phyloP scores from a whole-genome alignment of 2,888 invertebrate genomes.

The Cataglyphis altisquamis region DNA sequence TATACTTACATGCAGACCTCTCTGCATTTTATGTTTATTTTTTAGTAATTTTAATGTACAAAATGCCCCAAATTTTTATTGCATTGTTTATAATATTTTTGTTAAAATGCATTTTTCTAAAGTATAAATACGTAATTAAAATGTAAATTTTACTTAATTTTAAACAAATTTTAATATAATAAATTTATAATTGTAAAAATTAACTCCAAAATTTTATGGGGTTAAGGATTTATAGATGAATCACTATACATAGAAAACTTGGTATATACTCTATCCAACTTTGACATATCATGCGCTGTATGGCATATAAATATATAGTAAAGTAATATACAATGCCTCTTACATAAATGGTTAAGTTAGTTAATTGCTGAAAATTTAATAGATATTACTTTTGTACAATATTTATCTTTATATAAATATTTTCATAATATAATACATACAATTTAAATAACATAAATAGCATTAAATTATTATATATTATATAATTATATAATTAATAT shows the following conservation, averaged over 20 bases:
- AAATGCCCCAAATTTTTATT: neutral
- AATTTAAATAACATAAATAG: neutral
- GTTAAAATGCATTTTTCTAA: neutral
- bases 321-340: neutral
- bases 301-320: neutral
- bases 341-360: neutral
- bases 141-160: neutral
- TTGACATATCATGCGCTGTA: neutral
- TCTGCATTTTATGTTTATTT: neutral
- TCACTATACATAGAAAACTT: neutral
- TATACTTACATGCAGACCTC: conserved; percentile 7
- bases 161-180: neutral
- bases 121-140: neutral
- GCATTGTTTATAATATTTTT: neutral
- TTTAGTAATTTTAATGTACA: neutral
- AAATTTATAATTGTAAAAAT: neutral
- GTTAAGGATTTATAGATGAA: neutral
- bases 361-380: neutral
- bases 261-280: neutral
- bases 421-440: neutral
- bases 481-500: neutral
- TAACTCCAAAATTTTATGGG: neutral
- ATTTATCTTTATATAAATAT: neutral
- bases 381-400: neutral
- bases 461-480: too few species aligned